These are phyloP conservation scores for Calliphora vomitoria DNA, from an alignment of 2,888 invertebrate genomes.

Conservation along the genomic window DNA sequence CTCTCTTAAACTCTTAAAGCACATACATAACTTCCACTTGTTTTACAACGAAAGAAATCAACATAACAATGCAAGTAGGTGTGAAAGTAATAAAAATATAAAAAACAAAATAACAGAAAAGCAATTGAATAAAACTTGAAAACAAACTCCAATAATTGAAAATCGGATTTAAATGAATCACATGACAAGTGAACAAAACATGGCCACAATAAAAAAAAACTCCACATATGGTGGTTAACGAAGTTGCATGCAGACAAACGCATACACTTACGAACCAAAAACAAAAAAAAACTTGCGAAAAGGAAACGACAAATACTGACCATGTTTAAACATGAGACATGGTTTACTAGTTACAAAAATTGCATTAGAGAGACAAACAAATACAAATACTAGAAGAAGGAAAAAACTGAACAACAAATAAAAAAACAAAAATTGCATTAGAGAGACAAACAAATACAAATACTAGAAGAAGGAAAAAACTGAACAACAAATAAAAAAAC, in stretches of 20 bases:
- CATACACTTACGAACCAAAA: not conserved
- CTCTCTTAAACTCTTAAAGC: not conserved
- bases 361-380: constrained; percentile 76
- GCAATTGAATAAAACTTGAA: constrained; percentile 72
- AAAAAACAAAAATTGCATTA: constrained; percentile 76
- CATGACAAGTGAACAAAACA: constrained; percentile 70
- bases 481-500: constrained; percentile 43
- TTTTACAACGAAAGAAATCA: not conserved
- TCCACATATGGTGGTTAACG: constrained; percentile 48
- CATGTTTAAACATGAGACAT: constrained; percentile 57
- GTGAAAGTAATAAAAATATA: constrained; percentile 36
- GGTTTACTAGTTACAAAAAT: constrained; percentile 59
- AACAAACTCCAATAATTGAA: constrained; percentile 82
- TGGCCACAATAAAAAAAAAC: constrained; percentile 60
- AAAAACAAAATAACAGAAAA: constrained; percentile 43
- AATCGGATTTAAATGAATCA: constrained; percentile 79
- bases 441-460: constrained; percentile 72
- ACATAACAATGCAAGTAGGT: constrained; percentile 44
- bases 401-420: constrained; percentile 39
- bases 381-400: constrained; percentile 56
- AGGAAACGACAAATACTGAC: constrained; percentile 45
- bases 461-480: constrained; percentile 53
- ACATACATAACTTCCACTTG: not conserved
- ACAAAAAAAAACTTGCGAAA: not conserved
- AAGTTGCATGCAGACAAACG: constrained; percentile 41